Evolutionary conservation across 2,113 vertebrate genomes (phyloP).

Genomic region (Tragelaphus imberbis): DNA sequence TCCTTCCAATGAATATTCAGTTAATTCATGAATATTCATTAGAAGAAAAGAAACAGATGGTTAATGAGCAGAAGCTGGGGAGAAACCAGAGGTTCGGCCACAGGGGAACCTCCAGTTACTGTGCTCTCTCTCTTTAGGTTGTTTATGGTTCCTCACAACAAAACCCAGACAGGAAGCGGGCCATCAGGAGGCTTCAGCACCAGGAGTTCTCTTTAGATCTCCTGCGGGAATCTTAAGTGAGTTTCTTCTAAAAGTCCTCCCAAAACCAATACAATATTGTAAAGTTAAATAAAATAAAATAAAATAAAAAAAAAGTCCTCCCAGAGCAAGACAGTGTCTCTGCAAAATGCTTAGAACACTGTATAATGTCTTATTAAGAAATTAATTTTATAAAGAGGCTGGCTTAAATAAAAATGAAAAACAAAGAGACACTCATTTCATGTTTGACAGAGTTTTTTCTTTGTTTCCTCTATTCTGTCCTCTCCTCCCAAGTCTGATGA

Average conservation of each 20-base stretch:
- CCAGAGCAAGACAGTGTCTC: background rate
- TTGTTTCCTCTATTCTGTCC: background rate
- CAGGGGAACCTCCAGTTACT: background rate
- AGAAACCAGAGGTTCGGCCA: background rate
- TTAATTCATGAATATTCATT: background rate
- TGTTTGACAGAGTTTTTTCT: background rate
- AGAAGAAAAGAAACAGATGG: background rate
- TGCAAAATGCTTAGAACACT: background rate
- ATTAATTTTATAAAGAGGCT: background rate
- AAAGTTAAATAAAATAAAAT: too few relatives aligned
- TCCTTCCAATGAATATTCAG: background rate
- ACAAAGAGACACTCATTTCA: background rate
- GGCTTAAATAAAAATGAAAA: slow-evolving; percentile 1
- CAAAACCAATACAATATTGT: too few relatives aligned
- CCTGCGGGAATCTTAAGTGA: background rate
- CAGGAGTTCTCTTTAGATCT: background rate
- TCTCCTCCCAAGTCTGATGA: background rate
- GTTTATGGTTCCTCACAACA: background rate
- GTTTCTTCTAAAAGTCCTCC: background rate
- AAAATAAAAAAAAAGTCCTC: background rate
- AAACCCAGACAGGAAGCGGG: background rate
- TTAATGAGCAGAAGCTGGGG: background rate
- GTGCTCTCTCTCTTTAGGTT: background rate
- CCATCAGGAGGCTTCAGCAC: background rate
- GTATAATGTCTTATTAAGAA: background rate